These are phyloP conservation scores for Hozukius guyotensis DNA, from an alignment of 2,797 vertebrate species.

Conservation along the genomic window DNA sequence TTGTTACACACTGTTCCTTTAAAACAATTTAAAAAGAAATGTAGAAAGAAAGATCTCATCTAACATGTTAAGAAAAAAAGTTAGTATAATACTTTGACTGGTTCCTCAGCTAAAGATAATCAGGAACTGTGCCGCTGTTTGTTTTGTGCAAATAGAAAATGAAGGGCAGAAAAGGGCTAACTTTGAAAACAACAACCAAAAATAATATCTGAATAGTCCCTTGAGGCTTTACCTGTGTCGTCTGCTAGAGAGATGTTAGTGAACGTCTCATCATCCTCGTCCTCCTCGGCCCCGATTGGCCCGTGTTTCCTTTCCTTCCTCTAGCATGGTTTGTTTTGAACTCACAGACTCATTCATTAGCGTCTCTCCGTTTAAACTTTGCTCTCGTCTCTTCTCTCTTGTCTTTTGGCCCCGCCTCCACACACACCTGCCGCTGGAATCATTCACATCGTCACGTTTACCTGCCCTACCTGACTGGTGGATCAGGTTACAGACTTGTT, in stretches of 20 bases:
- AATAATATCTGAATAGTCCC: neutral
- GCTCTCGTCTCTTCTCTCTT: neutral
- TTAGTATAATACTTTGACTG: neutral
- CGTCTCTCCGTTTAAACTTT: neutral
- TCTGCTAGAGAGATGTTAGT: conserved; percentile 88
- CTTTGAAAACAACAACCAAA: neutral
- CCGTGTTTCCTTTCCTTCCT: conserved; percentile 8
- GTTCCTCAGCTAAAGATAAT: neutral
- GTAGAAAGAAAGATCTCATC: neutral
- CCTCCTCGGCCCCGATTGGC: conserved; percentile 72
- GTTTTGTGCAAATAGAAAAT: neutral
- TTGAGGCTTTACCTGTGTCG: conserved; percentile 83
- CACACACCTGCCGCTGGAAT: conserved; percentile 56
- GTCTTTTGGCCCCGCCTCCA: conserved; percentile 22
- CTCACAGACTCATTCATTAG: neutral
- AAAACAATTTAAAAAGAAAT: neutral
- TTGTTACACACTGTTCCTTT: too few species aligned
- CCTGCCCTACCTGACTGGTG: conserved; percentile 70
- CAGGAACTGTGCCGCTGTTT: neutral
- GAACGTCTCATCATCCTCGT: conserved; percentile 75
- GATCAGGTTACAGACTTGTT: conserved; percentile 71
- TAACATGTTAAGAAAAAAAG: neutral
- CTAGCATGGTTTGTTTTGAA: conserved; percentile 6
- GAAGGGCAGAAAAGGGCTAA: neutral
- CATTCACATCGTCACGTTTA: conserved; percentile 67